phyloP scores from a whole-genome alignment of 2,113 vertebrate species.

The Macrotus californicus region DNA sequence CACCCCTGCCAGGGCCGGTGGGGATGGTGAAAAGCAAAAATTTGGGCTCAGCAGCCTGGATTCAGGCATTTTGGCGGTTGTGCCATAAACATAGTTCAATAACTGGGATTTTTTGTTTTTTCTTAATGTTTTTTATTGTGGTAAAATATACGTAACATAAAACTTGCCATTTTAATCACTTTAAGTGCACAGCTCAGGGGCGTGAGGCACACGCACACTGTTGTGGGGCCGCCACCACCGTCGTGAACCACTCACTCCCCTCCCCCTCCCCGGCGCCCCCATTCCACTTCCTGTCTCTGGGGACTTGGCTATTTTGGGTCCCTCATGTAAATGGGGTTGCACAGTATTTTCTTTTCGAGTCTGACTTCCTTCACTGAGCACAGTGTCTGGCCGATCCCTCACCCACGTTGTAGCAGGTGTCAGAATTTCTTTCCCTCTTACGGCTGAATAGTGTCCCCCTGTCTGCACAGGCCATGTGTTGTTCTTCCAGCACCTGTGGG shows the following conservation, averaged over 20 bases:
- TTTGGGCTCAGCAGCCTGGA: not conserved
- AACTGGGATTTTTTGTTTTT: not conserved
- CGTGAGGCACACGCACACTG: accelerated
- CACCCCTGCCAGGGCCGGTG: not conserved
- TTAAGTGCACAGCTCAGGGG: not conserved
- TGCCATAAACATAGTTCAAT: accelerated
- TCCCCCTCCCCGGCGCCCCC: not conserved
- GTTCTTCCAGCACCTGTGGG: not conserved
- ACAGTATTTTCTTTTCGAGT: not conserved
- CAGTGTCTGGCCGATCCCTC: not conserved
- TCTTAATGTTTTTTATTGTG: not conserved
- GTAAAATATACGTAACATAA: not conserved
- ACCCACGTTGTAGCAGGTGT: accelerated
- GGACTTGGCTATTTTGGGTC: not conserved
- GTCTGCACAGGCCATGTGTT: not conserved
- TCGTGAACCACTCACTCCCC: accelerated
- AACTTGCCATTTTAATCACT: not conserved
- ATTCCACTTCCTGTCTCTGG: accelerated
- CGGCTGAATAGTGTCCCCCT: not conserved
- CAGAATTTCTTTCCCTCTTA: not conserved
- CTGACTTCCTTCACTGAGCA: not conserved
- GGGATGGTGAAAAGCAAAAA: not conserved
- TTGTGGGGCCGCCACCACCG: accelerated
- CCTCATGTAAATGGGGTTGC: accelerated
- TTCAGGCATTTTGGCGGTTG: accelerated